phyloP scores from a whole-genome alignment of 2,113 vertebrate genomes.

The Mesoclemmys tuberculata region DNA sequence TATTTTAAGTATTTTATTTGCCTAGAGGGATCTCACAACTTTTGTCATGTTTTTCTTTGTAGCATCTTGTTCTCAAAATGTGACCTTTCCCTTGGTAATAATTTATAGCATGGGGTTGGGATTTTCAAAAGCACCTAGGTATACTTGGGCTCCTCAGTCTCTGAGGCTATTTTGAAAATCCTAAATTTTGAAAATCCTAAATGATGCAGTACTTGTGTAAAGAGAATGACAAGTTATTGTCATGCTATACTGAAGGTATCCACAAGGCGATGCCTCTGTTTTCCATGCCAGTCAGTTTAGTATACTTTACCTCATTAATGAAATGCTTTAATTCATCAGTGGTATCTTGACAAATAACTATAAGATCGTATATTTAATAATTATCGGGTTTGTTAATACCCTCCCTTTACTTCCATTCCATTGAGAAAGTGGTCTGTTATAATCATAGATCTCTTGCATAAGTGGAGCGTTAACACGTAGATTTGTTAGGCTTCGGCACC shows the following conservation, averaged over 20 bases:
- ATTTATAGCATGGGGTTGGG: not conserved
- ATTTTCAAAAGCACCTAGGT: not conserved
- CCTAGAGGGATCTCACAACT: not conserved
- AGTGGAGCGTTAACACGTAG: not conserved
- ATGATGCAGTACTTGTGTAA: not conserved
- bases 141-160: not conserved
- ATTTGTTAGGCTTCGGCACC: not conserved
- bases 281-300: not conserved
- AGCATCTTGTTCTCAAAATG: conserved; percentile 13
- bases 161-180: not conserved
- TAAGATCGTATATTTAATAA: not conserved
- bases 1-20: conserved; percentile 13
- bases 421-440: conserved; percentile 1
- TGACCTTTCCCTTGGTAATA: not conserved
- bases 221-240: not conserved
- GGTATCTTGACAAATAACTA: not conserved
- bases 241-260: not conserved
- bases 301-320: not conserved
- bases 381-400: not conserved
- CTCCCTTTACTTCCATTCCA: not conserved
- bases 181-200: conserved; percentile 7
- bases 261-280: not conserved
- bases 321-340: not conserved
- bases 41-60: not conserved
- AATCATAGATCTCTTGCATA: not conserved